Conservation (phyloP, 2,888 invertebrate species). For the Maniola hyperantus region DNA sequence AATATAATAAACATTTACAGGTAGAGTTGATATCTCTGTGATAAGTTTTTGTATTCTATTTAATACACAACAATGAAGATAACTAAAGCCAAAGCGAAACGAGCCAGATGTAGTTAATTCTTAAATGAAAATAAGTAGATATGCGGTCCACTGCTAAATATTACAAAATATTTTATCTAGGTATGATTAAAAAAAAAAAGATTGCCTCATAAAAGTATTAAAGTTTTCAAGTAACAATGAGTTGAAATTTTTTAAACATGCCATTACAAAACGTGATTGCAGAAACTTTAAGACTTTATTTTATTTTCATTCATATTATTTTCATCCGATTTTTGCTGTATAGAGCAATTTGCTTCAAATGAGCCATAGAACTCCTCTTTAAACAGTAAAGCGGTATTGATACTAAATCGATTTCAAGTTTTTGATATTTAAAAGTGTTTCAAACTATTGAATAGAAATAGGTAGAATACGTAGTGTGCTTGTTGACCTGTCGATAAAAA, state of each 20-base stretch:
- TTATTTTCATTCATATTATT: slow-evolving; percentile 24
- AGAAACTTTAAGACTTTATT: slow-evolving; percentile 2
- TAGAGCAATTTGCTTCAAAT: slow-evolving; percentile 28
- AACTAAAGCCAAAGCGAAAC: no score
- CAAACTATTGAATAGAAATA: slow-evolving; percentile 12
- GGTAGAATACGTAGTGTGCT: neutral
- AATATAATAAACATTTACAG: no score
- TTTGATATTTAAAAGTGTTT: slow-evolving; percentile 14
- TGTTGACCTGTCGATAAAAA: neutral
- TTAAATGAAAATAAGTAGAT: no score
- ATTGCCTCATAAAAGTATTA: neutral
- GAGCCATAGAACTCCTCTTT: slow-evolving; percentile 19
- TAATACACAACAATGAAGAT: no score
- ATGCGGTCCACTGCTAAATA: no score
- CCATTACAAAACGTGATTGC: slow-evolving; percentile 7
- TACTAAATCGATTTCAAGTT: slow-evolving; percentile 15
- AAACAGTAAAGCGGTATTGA: slow-evolving; percentile 16
- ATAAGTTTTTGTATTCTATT: no score
- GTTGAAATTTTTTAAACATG: neutral
- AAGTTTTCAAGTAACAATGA: neutral
- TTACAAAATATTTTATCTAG: no score
- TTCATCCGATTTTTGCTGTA: slow-evolving; percentile 26
- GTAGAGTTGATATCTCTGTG: no score
- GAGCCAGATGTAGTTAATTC: no score
- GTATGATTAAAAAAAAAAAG: no score